phyloP scores from a whole-genome alignment of 2,888 invertebrate species.

The Meta bourneti region DNA sequence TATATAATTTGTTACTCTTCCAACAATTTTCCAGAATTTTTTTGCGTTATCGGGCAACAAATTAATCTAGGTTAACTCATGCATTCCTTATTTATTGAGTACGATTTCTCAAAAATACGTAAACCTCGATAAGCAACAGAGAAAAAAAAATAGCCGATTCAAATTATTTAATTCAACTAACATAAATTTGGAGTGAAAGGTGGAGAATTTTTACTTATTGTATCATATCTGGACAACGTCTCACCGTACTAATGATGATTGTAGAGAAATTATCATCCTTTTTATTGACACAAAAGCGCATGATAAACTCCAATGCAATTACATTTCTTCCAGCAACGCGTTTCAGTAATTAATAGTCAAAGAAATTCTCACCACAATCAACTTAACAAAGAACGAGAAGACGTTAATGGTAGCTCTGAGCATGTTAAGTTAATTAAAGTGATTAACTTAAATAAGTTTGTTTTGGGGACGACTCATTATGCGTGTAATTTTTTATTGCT shows the following conservation, averaged over 20 bases:
- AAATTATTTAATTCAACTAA: too few relatives aligned
- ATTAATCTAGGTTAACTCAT: too few relatives aligned
- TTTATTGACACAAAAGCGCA: not conserved
- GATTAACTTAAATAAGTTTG: constrained; percentile 48
- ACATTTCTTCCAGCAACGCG: not conserved
- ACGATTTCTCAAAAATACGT: too few relatives aligned
- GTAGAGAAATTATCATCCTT: not conserved
- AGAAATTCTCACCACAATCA: not conserved
- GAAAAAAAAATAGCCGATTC: too few relatives aligned
- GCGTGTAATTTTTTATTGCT: not conserved
- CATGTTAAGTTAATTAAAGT: constrained; percentile 35
- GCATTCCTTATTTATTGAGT: too few relatives aligned
- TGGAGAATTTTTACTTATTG: too few relatives aligned
- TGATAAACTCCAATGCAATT: not conserved
- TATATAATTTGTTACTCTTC: too few relatives aligned
- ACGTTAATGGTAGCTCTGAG: constrained; percentile 30
- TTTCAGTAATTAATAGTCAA: not conserved
- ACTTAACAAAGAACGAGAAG: constrained; percentile 16
- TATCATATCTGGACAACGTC: too few relatives aligned
- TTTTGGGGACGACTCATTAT: not conserved
- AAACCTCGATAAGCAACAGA: too few relatives aligned
- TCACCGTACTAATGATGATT: not conserved
- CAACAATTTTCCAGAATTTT: too few relatives aligned
- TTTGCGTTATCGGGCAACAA: too few relatives aligned
- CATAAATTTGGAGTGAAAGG: too few relatives aligned